Percentiles rank a stretch among this genome's conserved stretches.
Evolutionary conservation across 30 jellyfish, hydroid and myxozoan genomes (phyloP).

Genomic region (Chrysaora quinquecirrha): DNA sequence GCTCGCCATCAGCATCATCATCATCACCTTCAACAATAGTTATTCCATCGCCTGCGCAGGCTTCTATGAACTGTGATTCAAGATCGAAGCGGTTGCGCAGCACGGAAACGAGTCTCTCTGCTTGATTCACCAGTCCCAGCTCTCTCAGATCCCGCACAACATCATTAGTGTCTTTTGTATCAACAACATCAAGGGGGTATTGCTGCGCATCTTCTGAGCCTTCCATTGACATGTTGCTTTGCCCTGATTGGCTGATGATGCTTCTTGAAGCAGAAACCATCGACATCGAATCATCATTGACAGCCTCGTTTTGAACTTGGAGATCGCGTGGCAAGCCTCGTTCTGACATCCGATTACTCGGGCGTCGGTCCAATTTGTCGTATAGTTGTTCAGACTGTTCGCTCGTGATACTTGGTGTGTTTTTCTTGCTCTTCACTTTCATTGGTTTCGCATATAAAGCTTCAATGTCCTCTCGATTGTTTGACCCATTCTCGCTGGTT

Average conservation of each 20-base stretch:
- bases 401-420: background rate
- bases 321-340: too few relatives aligned
- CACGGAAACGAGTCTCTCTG: constrained; percentile 42
- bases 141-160: constrained; percentile 47
- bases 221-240: constrained; percentile 22
- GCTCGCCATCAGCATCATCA: constrained; percentile 34
- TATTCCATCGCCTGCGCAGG: constrained; percentile 62
- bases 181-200: constrained; percentile 40
- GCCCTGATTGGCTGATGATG: constrained; percentile 45
- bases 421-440: background rate
- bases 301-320: background rate
- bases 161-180: constrained; percentile 70
- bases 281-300: background rate
- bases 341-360: background rate
- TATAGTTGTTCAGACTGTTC: constrained; percentile 33
- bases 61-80: constrained; percentile 50
- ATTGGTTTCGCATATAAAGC: constrained; percentile 50
- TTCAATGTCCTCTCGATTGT: constrained; percentile 1
- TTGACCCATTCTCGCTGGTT: background rate
- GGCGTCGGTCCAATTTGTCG: constrained; percentile 61
- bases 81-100: constrained; percentile 62
- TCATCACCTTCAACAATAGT: constrained; percentile 56
- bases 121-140: constrained; percentile 43
- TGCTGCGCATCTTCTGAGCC: constrained; percentile 3
- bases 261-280: constrained; percentile 43